A percentile compares a stretch with the other conserved stretches of the same genome.
Evolutionary conservation across 1,140 invertebrate genomes (phyloP).

Genomic region (Papilio xuthus): DNA sequence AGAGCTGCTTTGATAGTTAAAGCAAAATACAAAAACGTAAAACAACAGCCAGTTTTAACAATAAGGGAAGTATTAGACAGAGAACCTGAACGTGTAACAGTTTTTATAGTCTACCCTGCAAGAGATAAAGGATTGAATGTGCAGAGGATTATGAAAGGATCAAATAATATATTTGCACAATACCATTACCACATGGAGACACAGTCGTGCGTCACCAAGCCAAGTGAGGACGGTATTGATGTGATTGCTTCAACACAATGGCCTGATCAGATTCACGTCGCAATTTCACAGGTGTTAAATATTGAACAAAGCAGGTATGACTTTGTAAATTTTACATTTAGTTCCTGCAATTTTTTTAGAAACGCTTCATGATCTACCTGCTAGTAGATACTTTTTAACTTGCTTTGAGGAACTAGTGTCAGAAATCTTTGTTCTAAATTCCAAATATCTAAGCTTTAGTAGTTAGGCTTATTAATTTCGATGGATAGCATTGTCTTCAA

Average conservation of each 20-base stretch:
- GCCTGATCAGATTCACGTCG: slow-evolving; percentile 83
- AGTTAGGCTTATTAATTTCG: too few species aligned
- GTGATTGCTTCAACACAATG: slow-evolving; percentile 85
- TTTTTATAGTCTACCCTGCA: slow-evolving; percentile 60
- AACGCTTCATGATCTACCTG: not conserved
- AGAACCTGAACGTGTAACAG: slow-evolving; percentile 9
- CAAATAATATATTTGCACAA: slow-evolving; percentile 66
- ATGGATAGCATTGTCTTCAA: too few species aligned
- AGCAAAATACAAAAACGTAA: slow-evolving; percentile 82
- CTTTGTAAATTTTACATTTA: slow-evolving; percentile 2
- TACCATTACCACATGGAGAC: slow-evolving; percentile 82
- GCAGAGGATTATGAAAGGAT: slow-evolving; percentile 64
- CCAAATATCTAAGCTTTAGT: too few species aligned
- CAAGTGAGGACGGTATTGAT: slow-evolving; percentile 85
- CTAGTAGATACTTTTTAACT: too few species aligned
- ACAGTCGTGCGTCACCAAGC: slow-evolving; percentile 84
- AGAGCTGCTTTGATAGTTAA: slow-evolving; percentile 86
- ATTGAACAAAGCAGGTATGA: slow-evolving; percentile 71
- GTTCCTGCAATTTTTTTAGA: not conserved
- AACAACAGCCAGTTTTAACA: slow-evolving; percentile 61
- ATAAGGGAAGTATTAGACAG: slow-evolving; percentile 55
- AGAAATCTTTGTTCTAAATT: not conserved
- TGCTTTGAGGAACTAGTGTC: not conserved
- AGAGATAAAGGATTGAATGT: slow-evolving; percentile 66
- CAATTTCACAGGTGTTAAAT: slow-evolving; percentile 83